A percentile compares a stretch with the other conserved stretches of the same genome.
These are phyloP conservation scores for Drosophila nasuta DNA, from an alignment of 1,140 invertebrate species.

Conservation along the genomic window DNA sequence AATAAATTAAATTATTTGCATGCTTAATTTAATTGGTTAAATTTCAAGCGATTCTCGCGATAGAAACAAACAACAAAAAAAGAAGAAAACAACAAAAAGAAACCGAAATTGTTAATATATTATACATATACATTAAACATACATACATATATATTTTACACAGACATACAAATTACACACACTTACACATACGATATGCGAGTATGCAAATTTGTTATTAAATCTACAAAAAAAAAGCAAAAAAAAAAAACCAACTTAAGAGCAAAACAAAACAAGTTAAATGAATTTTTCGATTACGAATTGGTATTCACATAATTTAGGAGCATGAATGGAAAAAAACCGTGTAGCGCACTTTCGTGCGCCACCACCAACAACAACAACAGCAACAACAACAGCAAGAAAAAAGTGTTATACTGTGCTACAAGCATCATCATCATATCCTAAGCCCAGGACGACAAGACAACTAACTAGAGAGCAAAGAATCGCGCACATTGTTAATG, in stretches of 20 bases:
- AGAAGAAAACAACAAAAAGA: not conserved
- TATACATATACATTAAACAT: conserved; percentile 22
- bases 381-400: too few species aligned
- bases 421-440: conserved; percentile 71
- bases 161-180: conserved; percentile 13
- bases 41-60: conserved; percentile 39
- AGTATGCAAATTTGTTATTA: conserved; percentile 40
- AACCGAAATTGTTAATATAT: conserved; percentile 41
- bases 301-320: conserved; percentile 18
- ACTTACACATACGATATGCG: conserved; percentile 14
- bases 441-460: conserved; percentile 42
- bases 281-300: conserved; percentile 38
- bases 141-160: conserved; percentile 29
- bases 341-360: conserved; percentile 38
- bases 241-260: conserved; percentile 22
- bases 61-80: conserved; percentile 10
- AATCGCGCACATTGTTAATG: conserved; percentile 73
- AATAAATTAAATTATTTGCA: conserved; percentile 60
- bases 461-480: conserved; percentile 54
- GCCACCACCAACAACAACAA: conserved; percentile 3
- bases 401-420: conserved; percentile 76
- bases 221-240: conserved; percentile 26
- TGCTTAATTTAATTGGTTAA: conserved; percentile 39
- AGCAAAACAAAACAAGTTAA: conserved; percentile 34
- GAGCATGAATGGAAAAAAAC: conserved; percentile 10